phyloP scores from a whole-genome alignment of 2,113 vertebrate genomes.

The Tachycineta bicolor region DNA sequence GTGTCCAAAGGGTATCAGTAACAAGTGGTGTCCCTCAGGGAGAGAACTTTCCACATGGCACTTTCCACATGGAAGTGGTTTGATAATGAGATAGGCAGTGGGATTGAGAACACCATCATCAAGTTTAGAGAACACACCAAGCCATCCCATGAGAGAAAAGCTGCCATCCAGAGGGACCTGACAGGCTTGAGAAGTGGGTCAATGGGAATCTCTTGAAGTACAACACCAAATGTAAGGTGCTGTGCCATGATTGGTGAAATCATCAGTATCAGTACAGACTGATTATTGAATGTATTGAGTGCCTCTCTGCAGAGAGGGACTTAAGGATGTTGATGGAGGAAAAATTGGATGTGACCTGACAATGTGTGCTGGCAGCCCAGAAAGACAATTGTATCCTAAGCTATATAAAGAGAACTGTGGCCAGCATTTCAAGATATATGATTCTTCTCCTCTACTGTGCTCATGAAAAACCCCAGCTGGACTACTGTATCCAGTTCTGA shows the following conservation, averaged over 20 bases:
- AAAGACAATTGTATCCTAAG: not conserved
- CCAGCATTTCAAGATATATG: not conserved
- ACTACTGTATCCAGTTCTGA: not conserved
- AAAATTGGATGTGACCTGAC: fast-evolving
- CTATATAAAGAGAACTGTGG: not conserved
- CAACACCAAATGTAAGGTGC: not conserved
- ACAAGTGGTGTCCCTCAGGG: not conserved
- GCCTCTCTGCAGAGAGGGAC: not conserved
- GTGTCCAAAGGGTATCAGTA: not conserved
- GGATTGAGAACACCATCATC: not conserved
- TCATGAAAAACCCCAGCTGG: not conserved
- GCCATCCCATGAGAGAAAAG: not conserved
- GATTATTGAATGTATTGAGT: not conserved
- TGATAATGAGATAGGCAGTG: not conserved
- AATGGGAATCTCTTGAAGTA: not conserved
- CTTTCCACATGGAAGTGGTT: not conserved
- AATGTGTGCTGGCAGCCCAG: not conserved
- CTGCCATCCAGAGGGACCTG: not conserved
- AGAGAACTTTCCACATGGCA: not conserved
- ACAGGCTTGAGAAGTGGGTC: not conserved
- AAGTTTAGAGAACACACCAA: not conserved
- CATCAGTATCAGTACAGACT: not conserved
- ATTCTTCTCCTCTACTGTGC: not conserved
- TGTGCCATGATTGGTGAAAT: not conserved
- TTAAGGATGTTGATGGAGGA: not conserved